Percentiles rank a stretch among this genome's conserved stretches.
phyloP scores from a whole-genome alignment of 1,140 invertebrate genomes.

The Teleogryllus occipitalis region DNA sequence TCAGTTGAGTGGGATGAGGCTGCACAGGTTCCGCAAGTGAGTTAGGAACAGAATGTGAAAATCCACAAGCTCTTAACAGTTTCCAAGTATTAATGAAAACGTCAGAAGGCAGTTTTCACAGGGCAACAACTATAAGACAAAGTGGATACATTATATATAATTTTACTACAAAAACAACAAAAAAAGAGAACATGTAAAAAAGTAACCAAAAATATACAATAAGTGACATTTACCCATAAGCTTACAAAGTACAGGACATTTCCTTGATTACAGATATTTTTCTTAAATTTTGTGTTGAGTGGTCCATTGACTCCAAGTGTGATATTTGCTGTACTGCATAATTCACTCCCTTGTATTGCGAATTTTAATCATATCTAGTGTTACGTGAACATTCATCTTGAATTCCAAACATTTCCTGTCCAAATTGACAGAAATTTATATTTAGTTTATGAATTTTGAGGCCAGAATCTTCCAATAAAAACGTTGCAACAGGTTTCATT shows the following conservation, averaged over 20 bases:
- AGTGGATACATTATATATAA: slow-evolving; percentile 17
- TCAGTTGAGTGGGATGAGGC: background rate
- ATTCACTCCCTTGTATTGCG: background rate
- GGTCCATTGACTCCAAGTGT: background rate
- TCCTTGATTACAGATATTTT: background rate
- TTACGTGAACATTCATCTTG: background rate
- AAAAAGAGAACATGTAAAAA: slow-evolving; percentile 18
- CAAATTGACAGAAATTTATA: background rate
- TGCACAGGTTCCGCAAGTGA: slow-evolving; percentile 10
- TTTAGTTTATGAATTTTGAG: background rate
- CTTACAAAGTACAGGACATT: background rate
- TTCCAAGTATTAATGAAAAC: slow-evolving; percentile 17
- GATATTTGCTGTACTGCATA: background rate
- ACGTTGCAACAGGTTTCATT: background rate
- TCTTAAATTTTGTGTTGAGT: background rate
- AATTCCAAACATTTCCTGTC: background rate
- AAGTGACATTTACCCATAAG: background rate
- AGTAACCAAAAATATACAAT: slow-evolving; percentile 12
- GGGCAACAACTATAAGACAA: slow-evolving; percentile 21
- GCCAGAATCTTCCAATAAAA: background rate
- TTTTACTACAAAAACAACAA: slow-evolving; percentile 17
- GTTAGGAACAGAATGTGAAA: slow-evolving; percentile 3
- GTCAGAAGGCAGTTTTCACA: slow-evolving; percentile 22
- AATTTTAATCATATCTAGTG: background rate
- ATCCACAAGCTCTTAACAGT: slow-evolving; percentile 8